Conservation (phyloP, 2,113 vertebrate species). For the Climacteris rufus region DNA sequence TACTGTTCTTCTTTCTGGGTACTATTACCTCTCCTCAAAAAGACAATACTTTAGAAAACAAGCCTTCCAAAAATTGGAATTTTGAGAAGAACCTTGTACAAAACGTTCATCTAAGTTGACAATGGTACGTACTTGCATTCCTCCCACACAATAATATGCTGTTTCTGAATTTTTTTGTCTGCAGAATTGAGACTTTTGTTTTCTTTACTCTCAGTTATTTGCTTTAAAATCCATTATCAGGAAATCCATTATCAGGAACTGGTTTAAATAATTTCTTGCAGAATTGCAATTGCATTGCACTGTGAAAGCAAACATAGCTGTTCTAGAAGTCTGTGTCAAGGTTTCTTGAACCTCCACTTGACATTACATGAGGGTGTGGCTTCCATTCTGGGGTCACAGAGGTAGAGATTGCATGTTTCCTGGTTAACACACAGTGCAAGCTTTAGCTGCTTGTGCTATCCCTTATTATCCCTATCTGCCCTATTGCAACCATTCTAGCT, state of each 20-base stretch:
- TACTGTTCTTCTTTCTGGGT: neutral
- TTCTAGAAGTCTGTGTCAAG: neutral
- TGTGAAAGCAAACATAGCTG: neutral
- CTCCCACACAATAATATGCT: neutral
- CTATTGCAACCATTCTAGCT: neutral
- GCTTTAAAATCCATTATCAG: neutral
- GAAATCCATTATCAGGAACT: neutral
- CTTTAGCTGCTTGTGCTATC: neutral
- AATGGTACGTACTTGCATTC: neutral
- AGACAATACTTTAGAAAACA: neutral
- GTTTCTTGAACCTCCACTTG: neutral
- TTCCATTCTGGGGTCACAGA: neutral
- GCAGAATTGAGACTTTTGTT: neutral
- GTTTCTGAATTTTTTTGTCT: neutral
- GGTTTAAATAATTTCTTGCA: neutral
- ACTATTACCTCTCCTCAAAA: neutral
- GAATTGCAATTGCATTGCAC: neutral
- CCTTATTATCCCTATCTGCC: neutral
- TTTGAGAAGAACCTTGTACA: neutral
- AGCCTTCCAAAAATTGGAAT: neutral
- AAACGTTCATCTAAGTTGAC: neutral
- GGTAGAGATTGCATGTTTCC: rapidly evolving
- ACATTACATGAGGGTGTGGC: neutral
- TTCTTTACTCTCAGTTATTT: neutral
- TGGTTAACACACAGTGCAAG: neutral